These are phyloP conservation scores for Lochmaea crataegi DNA, from an alignment of 2,888 invertebrate genomes.

Conservation along the genomic window DNA sequence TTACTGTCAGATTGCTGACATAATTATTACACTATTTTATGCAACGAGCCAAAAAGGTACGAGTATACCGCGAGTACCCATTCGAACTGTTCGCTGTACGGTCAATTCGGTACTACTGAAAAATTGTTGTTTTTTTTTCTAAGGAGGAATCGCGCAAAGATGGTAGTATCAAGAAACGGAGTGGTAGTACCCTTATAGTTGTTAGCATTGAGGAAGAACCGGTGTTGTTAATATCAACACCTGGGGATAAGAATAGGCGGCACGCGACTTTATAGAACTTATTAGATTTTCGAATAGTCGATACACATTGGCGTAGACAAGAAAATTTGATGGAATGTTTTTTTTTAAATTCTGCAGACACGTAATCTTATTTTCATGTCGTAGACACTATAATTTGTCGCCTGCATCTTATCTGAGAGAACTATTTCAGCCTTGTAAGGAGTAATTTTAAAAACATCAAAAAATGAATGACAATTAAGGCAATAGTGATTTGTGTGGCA, in stretches of 20 bases:
- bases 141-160: constrained; percentile 17
- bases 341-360: no score
- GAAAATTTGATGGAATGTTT: background rate
- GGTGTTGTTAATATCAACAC: constrained; percentile 30
- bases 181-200: constrained; percentile 31
- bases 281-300: background rate
- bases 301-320: background rate
- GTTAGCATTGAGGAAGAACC: constrained; percentile 26
- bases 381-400: no score
- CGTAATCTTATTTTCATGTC: no score
- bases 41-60: constrained; percentile 13
- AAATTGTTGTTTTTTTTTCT: constrained; percentile 11
- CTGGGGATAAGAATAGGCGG: constrained; percentile 35
- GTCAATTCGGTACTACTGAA: constrained; percentile 31
- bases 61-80: constrained; percentile 17
- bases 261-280: constrained; percentile 31
- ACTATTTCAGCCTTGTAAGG: no score
- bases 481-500: no score
- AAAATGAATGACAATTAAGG: no score
- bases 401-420: no score
- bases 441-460: no score
- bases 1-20: constrained; percentile 20
- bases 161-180: constrained; percentile 18
- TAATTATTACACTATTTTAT: constrained; percentile 24
- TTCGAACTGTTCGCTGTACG: constrained; percentile 23